Percentiles rank a stretch among this genome's conserved stretches.
Conservation (phyloP, 2,797 vertebrate species). For the Philypnodon macrostomus region DNA sequence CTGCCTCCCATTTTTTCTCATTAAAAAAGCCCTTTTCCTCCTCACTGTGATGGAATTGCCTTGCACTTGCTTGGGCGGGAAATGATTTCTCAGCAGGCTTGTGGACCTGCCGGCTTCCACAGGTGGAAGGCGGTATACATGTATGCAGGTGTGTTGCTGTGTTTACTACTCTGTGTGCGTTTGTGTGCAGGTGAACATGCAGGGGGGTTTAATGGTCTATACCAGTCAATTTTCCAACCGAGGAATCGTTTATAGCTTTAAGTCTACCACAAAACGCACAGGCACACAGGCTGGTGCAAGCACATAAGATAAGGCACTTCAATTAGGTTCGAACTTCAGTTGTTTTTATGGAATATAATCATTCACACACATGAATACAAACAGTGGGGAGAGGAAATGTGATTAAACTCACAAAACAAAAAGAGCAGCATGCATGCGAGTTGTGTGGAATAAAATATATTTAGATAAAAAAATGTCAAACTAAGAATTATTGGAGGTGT, state of each 20-base stretch:
- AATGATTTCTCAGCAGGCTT: slow-evolving; percentile 65
- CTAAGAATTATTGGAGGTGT: too few relatives aligned
- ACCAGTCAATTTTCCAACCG: slow-evolving; percentile 20
- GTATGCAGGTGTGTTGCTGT: slow-evolving; percentile 20
- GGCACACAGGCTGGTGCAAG: neutral
- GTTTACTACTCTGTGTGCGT: slow-evolving; percentile 12
- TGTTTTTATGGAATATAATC: neutral
- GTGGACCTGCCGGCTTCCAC: slow-evolving; percentile 28
- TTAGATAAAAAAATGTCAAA: too few relatives aligned
- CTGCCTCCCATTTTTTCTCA: slow-evolving; percentile 71
- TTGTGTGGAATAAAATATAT: too few relatives aligned
- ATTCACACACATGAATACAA: neutral
- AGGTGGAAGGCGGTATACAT: slow-evolving; percentile 38
- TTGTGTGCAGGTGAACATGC: slow-evolving; percentile 1
- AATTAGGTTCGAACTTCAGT: too few relatives aligned
- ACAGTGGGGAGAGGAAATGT: too few relatives aligned
- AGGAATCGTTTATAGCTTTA: slow-evolving; percentile 12
- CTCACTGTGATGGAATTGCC: slow-evolving; percentile 57
- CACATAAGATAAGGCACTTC: neutral
- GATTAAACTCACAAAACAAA: too few relatives aligned
- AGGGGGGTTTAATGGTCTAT: slow-evolving; percentile 28
- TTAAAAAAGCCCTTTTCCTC: slow-evolving; percentile 59
- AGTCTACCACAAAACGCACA: slow-evolving; percentile 5
- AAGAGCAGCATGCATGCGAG: too few relatives aligned
- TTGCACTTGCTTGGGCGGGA: slow-evolving; percentile 41